These are phyloP conservation scores for Pseudomyrmex concolor DNA, from an alignment of 1,140 invertebrate genomes.

Conservation along the genomic window DNA sequence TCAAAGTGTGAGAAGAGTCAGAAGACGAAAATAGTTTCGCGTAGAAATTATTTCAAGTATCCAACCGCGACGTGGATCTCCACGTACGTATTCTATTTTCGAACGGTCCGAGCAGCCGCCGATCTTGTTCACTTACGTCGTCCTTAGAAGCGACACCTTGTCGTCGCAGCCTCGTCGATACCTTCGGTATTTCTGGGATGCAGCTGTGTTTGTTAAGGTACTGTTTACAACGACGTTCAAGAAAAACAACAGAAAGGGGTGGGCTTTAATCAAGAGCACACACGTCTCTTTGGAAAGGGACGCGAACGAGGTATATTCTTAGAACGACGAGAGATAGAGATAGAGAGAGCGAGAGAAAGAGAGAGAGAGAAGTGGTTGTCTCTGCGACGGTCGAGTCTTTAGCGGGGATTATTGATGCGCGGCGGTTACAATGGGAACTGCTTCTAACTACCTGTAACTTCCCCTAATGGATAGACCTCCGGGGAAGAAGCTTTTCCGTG, in stretches of 20 bases:
- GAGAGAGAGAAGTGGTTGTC: slow-evolving; percentile 46
- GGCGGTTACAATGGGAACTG: slow-evolving; percentile 64
- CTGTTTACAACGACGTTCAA: slow-evolving; percentile 38
- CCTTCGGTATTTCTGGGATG: slow-evolving; percentile 36
- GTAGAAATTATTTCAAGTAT: background rate
- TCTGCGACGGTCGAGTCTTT: slow-evolving; percentile 52
- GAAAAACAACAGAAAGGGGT: slow-evolving; percentile 54
- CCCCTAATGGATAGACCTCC: slow-evolving; percentile 67
- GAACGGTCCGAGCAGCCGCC: background rate
- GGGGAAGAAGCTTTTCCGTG: slow-evolving; percentile 34
- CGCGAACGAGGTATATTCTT: slow-evolving; percentile 55
- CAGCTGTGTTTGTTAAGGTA: slow-evolving; percentile 56
- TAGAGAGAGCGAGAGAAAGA: too few species aligned
- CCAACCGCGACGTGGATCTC: background rate
- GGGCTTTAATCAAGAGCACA: slow-evolving; percentile 47
- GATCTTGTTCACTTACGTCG: background rate
- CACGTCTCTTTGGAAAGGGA: slow-evolving; percentile 44
- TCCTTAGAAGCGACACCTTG: slow-evolving; percentile 9
- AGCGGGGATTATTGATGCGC: slow-evolving; percentile 73
- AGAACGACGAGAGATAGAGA: slow-evolving; percentile 38
- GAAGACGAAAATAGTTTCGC: background rate
- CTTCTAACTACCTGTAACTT: slow-evolving; percentile 69
- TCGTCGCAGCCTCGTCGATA: slow-evolving; percentile 20
- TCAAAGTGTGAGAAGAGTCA: background rate
- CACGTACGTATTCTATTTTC: slow-evolving; percentile 24